phyloP scores from a whole-genome alignment of 2,113 vertebrate species.

The Microcebus jonahi region DNA sequence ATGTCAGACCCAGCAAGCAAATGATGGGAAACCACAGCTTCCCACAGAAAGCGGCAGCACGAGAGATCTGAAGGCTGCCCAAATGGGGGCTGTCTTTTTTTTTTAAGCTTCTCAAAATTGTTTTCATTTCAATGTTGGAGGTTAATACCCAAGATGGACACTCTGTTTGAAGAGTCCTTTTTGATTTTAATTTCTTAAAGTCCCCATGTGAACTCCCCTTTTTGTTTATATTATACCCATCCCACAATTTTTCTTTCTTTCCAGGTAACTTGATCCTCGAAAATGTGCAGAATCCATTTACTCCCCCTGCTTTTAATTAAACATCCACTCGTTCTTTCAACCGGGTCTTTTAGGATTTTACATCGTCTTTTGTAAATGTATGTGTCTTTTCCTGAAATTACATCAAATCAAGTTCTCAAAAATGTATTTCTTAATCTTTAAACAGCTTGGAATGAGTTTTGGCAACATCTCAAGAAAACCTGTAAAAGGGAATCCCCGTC shows the following conservation, averaged over 20 bases:
- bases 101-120: slow-evolving; percentile 66
- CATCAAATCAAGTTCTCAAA: slow-evolving; percentile 67
- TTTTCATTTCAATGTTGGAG: slow-evolving; percentile 74
- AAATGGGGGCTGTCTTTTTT: slow-evolving; percentile 4
- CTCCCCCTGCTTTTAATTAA: slow-evolving; percentile 79
- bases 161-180: slow-evolving; percentile 76
- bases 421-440: slow-evolving; percentile 75
- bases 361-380: slow-evolving; percentile 59
- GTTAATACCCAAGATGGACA: slow-evolving; percentile 73
- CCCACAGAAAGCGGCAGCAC: slow-evolving; percentile 59
- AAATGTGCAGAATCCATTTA: slow-evolving; percentile 70
- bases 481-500: slow-evolving; percentile 29
- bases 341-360: slow-evolving; percentile 63
- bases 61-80: slow-evolving; percentile 36
- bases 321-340: slow-evolving; percentile 66
- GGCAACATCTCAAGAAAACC: slow-evolving; percentile 65
- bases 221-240: slow-evolving; percentile 75
- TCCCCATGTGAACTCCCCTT: slow-evolving; percentile 72
- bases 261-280: slow-evolving; percentile 75
- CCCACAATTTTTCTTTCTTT: slow-evolving; percentile 73
- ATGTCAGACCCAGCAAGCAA: neutral
- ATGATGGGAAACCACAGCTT: neutral
- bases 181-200: slow-evolving; percentile 80
- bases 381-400: slow-evolving; percentile 57
- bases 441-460: slow-evolving; percentile 70